Evolutionary conservation across 2,888 invertebrate species (phyloP).

Genomic region (Acanthosepion esculentum): DNA sequence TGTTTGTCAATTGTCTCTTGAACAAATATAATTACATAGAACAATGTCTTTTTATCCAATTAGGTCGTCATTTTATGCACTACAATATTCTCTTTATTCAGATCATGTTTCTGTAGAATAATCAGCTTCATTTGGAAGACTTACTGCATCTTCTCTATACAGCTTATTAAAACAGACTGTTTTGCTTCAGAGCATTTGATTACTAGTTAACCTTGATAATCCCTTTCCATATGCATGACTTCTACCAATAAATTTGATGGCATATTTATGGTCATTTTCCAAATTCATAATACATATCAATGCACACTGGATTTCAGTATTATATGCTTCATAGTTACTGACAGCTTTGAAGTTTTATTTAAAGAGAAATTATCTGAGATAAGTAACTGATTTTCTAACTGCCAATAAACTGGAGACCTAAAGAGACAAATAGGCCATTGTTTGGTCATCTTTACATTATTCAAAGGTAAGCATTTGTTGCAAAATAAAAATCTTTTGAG

Average conservation of each 20-base stretch:
- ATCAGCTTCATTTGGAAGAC: too few relatives aligned
- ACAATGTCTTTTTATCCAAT: too few relatives aligned
- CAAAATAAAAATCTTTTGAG: too few relatives aligned
- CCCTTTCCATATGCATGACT: not conserved
- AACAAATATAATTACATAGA: too few relatives aligned
- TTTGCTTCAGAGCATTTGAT: not conserved
- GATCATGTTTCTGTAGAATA: too few relatives aligned
- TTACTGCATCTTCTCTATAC: not conserved
- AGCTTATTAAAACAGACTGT: conserved; percentile 7
- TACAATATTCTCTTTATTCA: too few relatives aligned
- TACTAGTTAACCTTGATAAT: not conserved
- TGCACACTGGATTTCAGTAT: not conserved
- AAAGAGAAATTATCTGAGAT: not conserved
- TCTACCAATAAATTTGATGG: not conserved
- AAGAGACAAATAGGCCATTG: not conserved
- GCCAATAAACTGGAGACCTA: not conserved
- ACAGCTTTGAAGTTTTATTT: not conserved
- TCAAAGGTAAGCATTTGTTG: too few relatives aligned
- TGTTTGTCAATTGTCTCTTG: too few relatives aligned
- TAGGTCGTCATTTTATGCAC: too few relatives aligned
- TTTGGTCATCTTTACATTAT: not conserved
- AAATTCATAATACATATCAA: conserved; percentile 6
- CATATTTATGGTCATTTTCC: conserved; percentile 12
- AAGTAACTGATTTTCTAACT: not conserved
- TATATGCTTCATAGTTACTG: not conserved